phyloP scores from a whole-genome alignment of 2,113 vertebrate genomes.

The Calidris pugnax region DNA sequence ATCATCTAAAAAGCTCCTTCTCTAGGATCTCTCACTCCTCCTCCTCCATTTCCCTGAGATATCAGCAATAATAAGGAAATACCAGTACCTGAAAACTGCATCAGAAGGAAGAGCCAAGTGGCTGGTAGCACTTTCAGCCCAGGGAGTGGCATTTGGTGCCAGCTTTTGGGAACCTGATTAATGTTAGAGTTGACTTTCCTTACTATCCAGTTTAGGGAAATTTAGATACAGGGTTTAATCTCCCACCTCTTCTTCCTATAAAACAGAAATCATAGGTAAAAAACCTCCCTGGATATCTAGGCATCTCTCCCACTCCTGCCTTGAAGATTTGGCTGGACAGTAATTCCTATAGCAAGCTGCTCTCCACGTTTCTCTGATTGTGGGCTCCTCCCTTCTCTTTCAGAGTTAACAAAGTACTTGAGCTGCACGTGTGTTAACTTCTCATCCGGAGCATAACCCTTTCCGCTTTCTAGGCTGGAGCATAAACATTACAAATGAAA shows the following conservation, averaged over 20 bases:
- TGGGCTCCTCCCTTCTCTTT: background rate
- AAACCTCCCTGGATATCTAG: background rate
- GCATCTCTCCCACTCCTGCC: background rate
- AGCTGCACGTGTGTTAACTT: background rate
- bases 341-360: background rate
- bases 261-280: fast-evolving
- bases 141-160: background rate
- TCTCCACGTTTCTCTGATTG: fast-evolving
- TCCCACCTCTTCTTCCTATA: background rate
- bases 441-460: background rate
- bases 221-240: background rate
- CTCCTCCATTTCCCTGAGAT: background rate
- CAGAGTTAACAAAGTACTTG: background rate
- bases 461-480: background rate
- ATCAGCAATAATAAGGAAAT: background rate
- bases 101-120: background rate
- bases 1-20: background rate
- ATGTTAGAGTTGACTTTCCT: background rate
- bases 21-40: background rate
- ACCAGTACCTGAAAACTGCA: background rate
- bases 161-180: background rate
- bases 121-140: background rate
- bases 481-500: constrained; percentile 51
- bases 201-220: background rate
- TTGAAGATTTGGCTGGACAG: background rate